Base-by-base conservation (phyloP, 1,140 invertebrate species). In the Ganaspis sp. region DNA sequence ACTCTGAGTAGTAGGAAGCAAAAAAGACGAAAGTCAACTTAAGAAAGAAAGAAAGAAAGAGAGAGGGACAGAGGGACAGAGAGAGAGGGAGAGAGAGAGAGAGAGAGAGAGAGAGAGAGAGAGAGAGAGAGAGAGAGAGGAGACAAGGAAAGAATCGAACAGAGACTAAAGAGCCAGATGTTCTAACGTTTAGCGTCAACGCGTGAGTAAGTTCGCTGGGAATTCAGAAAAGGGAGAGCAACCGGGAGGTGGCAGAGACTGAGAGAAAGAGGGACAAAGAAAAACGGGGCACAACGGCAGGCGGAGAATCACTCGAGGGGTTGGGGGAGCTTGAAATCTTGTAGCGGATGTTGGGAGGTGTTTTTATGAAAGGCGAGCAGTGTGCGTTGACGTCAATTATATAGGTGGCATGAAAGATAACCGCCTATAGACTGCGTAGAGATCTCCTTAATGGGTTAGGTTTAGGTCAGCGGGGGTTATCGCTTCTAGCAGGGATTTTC, bases 301-400 rank as follows among this genome's bases (percentile, higher is more conserved):
- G 45, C n/a, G 45, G 45, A n/a, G 45, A n/a, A 17, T 49, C 23
- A 40, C 45, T 37, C 4, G 40, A 58, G 49, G 29, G 76, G 75
- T 73, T 49, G 40, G 70, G 76, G 76, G 76, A 78, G 77, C 69
- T 69, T 78, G 80, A 84, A 80, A 84, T 84, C 81, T 83, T 81
- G 81, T 76, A 82, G 72, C 84, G 88, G 88, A 90, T 90, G 88
- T 89, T 87, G 88, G 88, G 88, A 90, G 87, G 89, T 90, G 89
- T 90, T 90, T 90, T 90, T 89, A 90, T 90, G 88, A 90, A 90
- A 90, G 89, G 84, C 87, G 82, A 87, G 87, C 87, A 89, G 87
- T 89, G 79, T 90, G 86, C 85, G 87, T 89, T 87, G 89, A 90
- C 88, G 89, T 90, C 88, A 91, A 91, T 89, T 90, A 88, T 89